Evolutionary conservation across 2,888 invertebrate genomes (phyloP).

Genomic region (Drosophila birchii): DNA sequence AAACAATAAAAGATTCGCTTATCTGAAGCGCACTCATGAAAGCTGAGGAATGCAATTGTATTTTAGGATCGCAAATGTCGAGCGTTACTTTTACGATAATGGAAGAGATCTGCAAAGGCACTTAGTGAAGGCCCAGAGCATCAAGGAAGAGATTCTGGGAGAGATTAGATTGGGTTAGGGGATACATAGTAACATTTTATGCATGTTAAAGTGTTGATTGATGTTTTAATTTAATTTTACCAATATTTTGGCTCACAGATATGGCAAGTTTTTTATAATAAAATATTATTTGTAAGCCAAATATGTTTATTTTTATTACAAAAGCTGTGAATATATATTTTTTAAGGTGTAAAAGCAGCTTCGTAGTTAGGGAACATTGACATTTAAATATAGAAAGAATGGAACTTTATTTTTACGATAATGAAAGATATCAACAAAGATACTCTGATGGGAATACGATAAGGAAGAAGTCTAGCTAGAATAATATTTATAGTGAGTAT

Average conservation of each 20-base stretch:
- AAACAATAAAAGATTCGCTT: conserved; percentile 37
- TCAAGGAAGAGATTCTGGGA: conserved; percentile 11
- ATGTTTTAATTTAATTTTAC: background rate
- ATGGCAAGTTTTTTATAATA: too few relatives aligned
- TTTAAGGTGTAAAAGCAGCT: background rate
- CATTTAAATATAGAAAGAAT: background rate
- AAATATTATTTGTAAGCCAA: background rate
- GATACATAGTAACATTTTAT: background rate
- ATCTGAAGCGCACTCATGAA: conserved; percentile 38
- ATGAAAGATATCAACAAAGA: background rate
- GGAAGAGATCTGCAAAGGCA: conserved; percentile 32
- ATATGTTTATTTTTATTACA: background rate
- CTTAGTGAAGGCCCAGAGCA: conserved; percentile 16
- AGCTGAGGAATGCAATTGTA: conserved; percentile 39
- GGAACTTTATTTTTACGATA: background rate
- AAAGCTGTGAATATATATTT: background rate
- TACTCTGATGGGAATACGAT: background rate
- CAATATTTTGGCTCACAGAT: background rate
- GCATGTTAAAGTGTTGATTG: too few relatives aligned
- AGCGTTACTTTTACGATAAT: conserved; percentile 42
- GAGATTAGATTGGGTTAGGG: conserved; percentile 1
- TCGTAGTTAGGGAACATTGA: background rate
- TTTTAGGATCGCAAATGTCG: conserved; percentile 28
- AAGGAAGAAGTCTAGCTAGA: too few relatives aligned
- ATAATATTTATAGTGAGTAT: too few relatives aligned